Evolutionary conservation across 2,888 invertebrate species (phyloP), one percentile per base, ranked within the genome.

Genomic region (Hirtodrosophila duncani): DNA sequence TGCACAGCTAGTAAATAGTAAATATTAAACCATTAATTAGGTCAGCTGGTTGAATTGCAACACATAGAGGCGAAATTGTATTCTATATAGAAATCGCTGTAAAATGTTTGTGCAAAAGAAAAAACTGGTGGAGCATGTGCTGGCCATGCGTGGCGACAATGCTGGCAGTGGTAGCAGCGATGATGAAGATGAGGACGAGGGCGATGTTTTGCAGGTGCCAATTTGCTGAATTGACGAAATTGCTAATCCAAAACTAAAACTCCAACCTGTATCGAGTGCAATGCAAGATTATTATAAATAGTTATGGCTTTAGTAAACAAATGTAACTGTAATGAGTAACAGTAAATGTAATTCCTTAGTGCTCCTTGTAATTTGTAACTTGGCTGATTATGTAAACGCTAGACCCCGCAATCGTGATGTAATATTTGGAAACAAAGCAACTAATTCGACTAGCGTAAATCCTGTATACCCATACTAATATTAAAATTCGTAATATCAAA

Each of bases 91-190:
- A n/a, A n/a, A n/a, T n/a, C n/a, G n/a, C n/a, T n/a, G n/a, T n/a
- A 58, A 37, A 37, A 90, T 91, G 90, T 91, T 90, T 81, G 90
- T 91, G 50, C 88, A 88, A 72, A 90, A 89, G 42, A 87, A 69
- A 44, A 81, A 84, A 63, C 74, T 84, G 38, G 83, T 83, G 17
- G 79, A 84, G 42, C 78, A 84, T 75, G 84, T 89, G 30, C 87
- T 87, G 57, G 88, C 88, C 29, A 80, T 67, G 56, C 81, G 70
- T 6, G 79, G 48, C 10, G 68, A 67, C 26, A 81, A 58, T 8
- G 89, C 89, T n/a, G 88, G 89, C 34, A 89, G 88, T 57, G 89
- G 89, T 41, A 90, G 90, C 16, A 89, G 89, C 36, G 90, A 90
- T 31, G 89, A 89, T 50, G 90, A 90, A 55, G 90, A 90, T 67